Evolutionary conservation across 2,888 invertebrate species (phyloP).

Genomic region (Celastrina argiolus): DNA sequence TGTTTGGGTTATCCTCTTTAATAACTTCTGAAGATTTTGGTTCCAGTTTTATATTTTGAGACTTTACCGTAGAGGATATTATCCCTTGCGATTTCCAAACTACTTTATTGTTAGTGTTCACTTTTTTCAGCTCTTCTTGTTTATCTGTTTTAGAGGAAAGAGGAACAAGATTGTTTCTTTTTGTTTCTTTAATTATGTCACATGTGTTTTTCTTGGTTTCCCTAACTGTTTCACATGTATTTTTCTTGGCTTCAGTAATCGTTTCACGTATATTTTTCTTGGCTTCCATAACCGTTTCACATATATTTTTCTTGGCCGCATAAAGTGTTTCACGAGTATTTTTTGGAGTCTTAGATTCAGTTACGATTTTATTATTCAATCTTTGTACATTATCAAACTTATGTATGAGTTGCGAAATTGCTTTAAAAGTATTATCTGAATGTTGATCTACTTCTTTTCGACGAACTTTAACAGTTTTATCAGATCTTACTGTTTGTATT

Average conservation of each 20-base stretch:
- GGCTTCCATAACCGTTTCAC: not conserved
- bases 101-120: not conserved
- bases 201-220: not conserved
- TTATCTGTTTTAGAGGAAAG: not conserved
- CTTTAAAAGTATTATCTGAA: constrained; percentile 57
- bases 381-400: constrained; percentile 61
- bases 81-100: not conserved
- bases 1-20: constrained; percentile 44
- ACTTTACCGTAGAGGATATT: not conserved
- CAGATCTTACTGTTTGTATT: constrained; percentile 39
- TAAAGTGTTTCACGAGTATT: constrained; percentile 42
- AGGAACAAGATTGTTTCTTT: not conserved
- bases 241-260: not conserved
- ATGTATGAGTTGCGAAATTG: constrained; percentile 62
- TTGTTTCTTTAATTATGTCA: not conserved
- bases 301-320: not conserved
- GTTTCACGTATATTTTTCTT: not conserved
- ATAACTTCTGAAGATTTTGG: not conserved
- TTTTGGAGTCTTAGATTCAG: constrained; percentile 31
- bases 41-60: not conserved
- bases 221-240: not conserved
- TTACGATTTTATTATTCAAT: constrained; percentile 41
- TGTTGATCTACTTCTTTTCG: constrained; percentile 41
- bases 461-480: constrained; percentile 44
- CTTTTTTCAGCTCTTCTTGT: not conserved